Percentiles rank a stretch among this genome's conserved stretches.
Evolutionary conservation across 2,113 vertebrate genomes (phyloP).

Genomic region (Rattus norvegicus): DNA sequence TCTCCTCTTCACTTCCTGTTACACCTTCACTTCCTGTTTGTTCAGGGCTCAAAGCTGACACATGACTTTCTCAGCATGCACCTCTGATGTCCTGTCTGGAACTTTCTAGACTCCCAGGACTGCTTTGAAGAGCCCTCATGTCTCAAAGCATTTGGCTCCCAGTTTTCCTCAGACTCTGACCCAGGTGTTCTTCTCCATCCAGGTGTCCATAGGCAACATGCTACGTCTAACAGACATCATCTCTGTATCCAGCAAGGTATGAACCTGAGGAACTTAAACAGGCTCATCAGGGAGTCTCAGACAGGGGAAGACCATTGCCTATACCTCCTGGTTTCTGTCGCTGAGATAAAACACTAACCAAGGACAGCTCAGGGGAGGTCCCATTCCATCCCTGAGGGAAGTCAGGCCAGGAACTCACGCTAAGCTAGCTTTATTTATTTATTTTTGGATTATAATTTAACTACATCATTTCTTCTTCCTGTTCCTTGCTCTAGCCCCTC

Average conservation of each 20-base stretch:
- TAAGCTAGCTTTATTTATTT: neutral
- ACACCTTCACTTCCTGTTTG: neutral
- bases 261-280: neutral
- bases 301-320: neutral
- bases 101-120: neutral
- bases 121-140: neutral
- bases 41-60: neutral
- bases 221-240: too few relatives aligned
- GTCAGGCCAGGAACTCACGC: neutral
- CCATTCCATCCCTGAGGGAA: neutral
- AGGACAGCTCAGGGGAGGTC: neutral
- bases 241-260: neutral
- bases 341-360: neutral
- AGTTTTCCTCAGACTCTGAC: too few relatives aligned
- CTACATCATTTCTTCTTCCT: neutral
- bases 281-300: neutral
- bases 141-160: neutral
- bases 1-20: neutral
- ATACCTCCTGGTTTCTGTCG: neutral
- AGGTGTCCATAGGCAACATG: rapidly evolving
- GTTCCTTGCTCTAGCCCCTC: neutral
- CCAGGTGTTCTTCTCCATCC: neutral
- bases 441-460: neutral
- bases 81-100: neutral
- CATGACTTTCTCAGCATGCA: neutral